Base-by-base conservation (phyloP, 1,140 invertebrate genomes). In the Drosophila repleta region DNA sequence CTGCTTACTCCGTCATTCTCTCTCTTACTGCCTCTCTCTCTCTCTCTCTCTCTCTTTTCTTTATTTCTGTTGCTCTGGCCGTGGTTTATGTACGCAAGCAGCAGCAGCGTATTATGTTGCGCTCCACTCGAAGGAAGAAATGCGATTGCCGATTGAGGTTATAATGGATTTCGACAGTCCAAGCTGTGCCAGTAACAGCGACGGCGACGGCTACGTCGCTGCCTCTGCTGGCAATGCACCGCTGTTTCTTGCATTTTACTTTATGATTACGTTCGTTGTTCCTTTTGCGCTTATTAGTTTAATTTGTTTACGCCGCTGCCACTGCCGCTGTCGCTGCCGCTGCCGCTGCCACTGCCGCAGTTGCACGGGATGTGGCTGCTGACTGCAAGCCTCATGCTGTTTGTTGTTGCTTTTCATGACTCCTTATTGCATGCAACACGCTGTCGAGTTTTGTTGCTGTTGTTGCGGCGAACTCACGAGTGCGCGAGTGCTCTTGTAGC, bases 121-220 rank as follows among this genome's bases (percentile, higher is more conserved):
- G 73, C 63, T 66, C 85, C 81, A 90, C 87, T 90, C 85, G 87
- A 90, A 90, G 85, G 87, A 90, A 87, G 81, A 90, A 90, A 79
- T 85, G 87, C 87, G 80, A 90, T 85, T 85, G 82, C 77, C 81
- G 81, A 85, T 90, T 90, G 85, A 81, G 85, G 85, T 76, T 77
- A 85, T 90, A 90, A 90, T 90, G 87, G 87, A 90, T 82, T 90
- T 90, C 76, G 85, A 90, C 85, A 85, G 85, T 85, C 78, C 70
- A 81, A 80, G 85, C 76, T 77, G 78, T 67, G 78, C 77, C 74
- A 61, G 67, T 20, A 57, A 49, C 49, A 26, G 26, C 48, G 24
- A 51, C 21, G 4, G n/a, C 46, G 46, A 52, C 61, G 60, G 51
- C 48, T 13, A 52, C 62, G 61, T 53, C 70, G 57, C 58, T 70